Conservation (phyloP, 2,797 vertebrate genomes). For the Tarsius wallacei region DNA sequence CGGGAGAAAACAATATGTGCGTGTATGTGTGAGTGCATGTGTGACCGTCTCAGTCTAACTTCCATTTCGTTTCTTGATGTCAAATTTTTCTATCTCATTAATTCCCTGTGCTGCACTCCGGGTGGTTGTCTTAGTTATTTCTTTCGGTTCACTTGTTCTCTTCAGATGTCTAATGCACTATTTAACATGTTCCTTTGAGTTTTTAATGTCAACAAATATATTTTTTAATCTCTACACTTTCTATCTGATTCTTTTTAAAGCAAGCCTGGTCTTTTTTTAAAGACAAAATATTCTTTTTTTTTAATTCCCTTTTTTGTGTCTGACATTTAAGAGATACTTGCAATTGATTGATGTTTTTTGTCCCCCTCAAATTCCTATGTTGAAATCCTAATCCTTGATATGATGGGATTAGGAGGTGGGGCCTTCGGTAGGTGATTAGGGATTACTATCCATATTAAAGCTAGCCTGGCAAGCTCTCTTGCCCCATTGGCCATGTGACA, state of each 20-base stretch:
- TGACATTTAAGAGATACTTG: slow-evolving; percentile 20
- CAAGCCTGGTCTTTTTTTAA: not conserved
- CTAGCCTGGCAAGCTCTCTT: not conserved
- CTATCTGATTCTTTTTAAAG: not conserved
- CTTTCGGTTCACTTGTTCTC: not conserved
- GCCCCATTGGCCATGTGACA: not conserved
- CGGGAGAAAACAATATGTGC: not conserved
- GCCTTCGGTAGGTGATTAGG: not conserved
- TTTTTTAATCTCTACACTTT: not conserved
- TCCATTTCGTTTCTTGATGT: not conserved
- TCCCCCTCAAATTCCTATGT: not conserved
- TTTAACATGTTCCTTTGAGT: not conserved
- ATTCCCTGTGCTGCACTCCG: not conserved
- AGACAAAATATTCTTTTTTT: not conserved
- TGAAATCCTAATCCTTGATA: not conserved
- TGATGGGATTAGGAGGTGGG: not conserved
- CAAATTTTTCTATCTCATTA: not conserved
- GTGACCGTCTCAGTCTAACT: not conserved
- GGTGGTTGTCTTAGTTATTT: not conserved
- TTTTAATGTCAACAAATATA: not conserved
- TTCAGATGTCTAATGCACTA: not conserved
- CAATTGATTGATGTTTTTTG: not conserved
- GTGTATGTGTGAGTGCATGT: accelerated
- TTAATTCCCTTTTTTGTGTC: not conserved
- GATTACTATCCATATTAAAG: not conserved